Base-by-base conservation (phyloP, 2,797 vertebrate genomes). In the Pseudopleuronectes americanus region DNA sequence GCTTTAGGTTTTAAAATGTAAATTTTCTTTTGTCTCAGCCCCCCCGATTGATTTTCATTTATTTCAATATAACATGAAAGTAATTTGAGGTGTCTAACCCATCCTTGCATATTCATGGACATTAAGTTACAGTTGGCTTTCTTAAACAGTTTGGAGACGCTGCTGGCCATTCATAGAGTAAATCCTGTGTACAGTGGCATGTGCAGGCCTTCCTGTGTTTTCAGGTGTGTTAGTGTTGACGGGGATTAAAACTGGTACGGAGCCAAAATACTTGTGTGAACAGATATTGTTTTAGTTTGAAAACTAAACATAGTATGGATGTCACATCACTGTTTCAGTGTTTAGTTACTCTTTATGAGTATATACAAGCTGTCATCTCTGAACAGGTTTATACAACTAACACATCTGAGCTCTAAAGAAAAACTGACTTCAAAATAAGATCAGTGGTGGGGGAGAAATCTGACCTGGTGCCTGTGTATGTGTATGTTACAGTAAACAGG, bases 11-110 rank as follows among this genome's bases (percentile, higher is more conserved):
- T 41, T 16, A 14, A 9, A 41, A 14, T 12, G 4, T 38, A 13
- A 21, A 12, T 57, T 21, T 55, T 8, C 8, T 2, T n/a, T 23
- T 47, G 16, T 8, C 59, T 26, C 12, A 49, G 38, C 7, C 24
- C n/a, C 4, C 22, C 6, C 22, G 1, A 9, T 9, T 41, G 48
- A n/a, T 28, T 74, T 52, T 13, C 22, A 33, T 48, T 69, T 56
- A 65, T 69, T 65, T 64, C 45, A 33, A 2, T 4, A 17, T 24
- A 12, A 28, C 64, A 63, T 22, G 57, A 51, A 38, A 56, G 41
- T 22, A 28, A 33, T 24, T 55, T 10, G 5, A 52, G 33, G 26
- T 24, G 36, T 31, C 56, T 47, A 59, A 65, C 36, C 36, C 12
- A 12, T 31, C 28, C 28, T 38, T 4, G 31, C 10, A 13, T 38